These are phyloP conservation scores for Chalcosyrphus nemorum DNA, from an alignment of 2,888 invertebrate genomes.

Conservation along the genomic window DNA sequence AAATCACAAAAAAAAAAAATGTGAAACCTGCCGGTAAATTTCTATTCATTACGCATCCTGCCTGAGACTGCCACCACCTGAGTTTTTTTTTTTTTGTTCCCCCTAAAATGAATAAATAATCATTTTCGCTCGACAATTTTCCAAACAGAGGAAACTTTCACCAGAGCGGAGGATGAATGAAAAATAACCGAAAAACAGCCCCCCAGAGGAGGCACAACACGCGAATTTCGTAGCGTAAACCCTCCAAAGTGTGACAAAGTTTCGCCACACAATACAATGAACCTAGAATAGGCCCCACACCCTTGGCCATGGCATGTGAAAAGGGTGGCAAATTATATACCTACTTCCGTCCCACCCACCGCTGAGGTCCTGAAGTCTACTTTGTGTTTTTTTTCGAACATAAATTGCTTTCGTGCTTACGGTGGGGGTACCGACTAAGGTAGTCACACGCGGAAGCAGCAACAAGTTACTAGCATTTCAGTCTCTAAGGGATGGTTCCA, in stretches of 20 bases:
- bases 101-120: constrained; percentile 60
- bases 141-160: constrained; percentile 39
- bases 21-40: constrained; percentile 24
- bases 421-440: constrained; percentile 28
- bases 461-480: constrained; percentile 56
- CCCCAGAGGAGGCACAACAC: constrained; percentile 21
- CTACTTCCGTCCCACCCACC: neutral
- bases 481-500: constrained; percentile 12
- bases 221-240: constrained; percentile 35
- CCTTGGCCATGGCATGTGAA: neutral
- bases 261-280: constrained; percentile 49
- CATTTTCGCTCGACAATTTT: constrained; percentile 53
- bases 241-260: constrained; percentile 45
- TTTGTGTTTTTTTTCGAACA: constrained; percentile 8
- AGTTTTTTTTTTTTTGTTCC: constrained; percentile 8
- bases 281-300: constrained; percentile 1
- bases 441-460: constrained; percentile 51
- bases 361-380: neutral
- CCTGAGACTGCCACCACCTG: constrained; percentile 28
- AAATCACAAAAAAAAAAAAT: neutral
- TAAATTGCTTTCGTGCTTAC: constrained; percentile 49
- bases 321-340: constrained; percentile 39
- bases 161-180: neutral
- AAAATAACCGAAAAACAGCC: constrained; percentile 15
- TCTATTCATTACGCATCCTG: constrained; percentile 51